Evolutionary conservation across 2,113 vertebrate species (phyloP).

Genomic region (Vulpes lagopus): DNA sequence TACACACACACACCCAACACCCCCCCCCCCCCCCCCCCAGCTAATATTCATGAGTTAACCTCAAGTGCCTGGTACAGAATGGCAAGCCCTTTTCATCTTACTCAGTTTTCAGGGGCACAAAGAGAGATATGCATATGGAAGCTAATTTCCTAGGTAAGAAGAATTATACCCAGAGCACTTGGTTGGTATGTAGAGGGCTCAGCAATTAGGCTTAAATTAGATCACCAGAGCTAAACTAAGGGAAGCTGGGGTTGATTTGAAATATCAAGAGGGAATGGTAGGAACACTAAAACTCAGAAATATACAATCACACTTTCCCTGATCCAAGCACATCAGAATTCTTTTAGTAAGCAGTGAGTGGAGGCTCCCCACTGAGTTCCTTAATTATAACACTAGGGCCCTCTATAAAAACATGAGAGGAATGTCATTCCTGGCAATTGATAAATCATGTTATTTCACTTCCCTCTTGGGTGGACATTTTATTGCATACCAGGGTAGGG

Average conservation of each 20-base stretch:
- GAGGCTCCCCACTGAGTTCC: constrained; percentile 57
- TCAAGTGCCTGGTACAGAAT: background rate
- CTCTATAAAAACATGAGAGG: constrained; percentile 54
- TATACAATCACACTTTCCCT: constrained; percentile 38
- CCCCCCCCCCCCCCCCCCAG: background rate
- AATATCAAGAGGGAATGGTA: constrained; percentile 33
- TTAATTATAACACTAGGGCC: constrained; percentile 69
- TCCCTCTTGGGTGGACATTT: constrained; percentile 56
- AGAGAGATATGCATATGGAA: background rate
- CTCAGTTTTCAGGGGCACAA: background rate
- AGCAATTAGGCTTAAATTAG: constrained; percentile 66
- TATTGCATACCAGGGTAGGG: constrained; percentile 34
- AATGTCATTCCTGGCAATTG: constrained; percentile 56
- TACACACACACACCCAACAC: too few relatives aligned
- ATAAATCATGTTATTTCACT: constrained; percentile 57
- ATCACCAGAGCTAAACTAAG: constrained; percentile 63
- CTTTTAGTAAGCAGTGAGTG: constrained; percentile 62
- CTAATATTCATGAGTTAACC: background rate
- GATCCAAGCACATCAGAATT: constrained; percentile 61
- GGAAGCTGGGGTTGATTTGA: constrained; percentile 8
- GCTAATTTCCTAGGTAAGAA: background rate
- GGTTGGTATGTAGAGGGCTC: constrained; percentile 32
- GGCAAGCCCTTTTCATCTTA: background rate
- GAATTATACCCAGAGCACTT: background rate
- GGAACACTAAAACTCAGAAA: constrained; percentile 55